Conservation (phyloP, 1,140 invertebrate genomes). For the Druon quercuslanigerum region DNA sequence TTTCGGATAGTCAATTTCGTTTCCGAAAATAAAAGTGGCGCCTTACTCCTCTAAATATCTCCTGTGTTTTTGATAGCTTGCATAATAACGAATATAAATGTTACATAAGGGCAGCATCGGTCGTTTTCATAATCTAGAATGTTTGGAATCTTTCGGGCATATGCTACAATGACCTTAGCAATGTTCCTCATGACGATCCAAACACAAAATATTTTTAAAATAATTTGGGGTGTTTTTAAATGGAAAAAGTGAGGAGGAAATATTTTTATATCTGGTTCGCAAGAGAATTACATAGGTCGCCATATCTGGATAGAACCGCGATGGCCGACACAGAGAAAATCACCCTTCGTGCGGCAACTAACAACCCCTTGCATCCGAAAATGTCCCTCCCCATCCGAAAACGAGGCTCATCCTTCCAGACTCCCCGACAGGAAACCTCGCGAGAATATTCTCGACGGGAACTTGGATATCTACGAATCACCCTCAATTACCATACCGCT, state of each 20-base stretch:
- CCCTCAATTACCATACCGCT: constrained; percentile 52
- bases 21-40: not conserved
- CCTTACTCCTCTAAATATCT: not conserved
- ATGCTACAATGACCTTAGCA: not conserved
- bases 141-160: constrained; percentile 51
- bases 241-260: not conserved
- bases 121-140: constrained; percentile 27
- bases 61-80: constrained; percentile 12
- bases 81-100: constrained; percentile 2
- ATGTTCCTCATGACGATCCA: constrained; percentile 2
- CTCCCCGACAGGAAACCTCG: constrained; percentile 63
- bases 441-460: constrained; percentile 68
- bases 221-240: not conserved
- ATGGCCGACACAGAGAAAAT: constrained; percentile 73
- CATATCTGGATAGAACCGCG: constrained; percentile 70
- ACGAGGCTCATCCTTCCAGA: constrained; percentile 60
- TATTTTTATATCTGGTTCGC: not conserved
- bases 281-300: constrained; percentile 60
- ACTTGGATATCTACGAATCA: constrained; percentile 55
- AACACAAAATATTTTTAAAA: not conserved
- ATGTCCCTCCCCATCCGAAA: constrained; percentile 62
- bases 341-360: constrained; percentile 65
- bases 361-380: constrained; percentile 61
- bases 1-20: not conserved
- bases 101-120: constrained; percentile 15